These are phyloP conservation scores for Ectobius pallidus DNA, from an alignment of 2,888 invertebrate species.

Conservation along the genomic window DNA sequence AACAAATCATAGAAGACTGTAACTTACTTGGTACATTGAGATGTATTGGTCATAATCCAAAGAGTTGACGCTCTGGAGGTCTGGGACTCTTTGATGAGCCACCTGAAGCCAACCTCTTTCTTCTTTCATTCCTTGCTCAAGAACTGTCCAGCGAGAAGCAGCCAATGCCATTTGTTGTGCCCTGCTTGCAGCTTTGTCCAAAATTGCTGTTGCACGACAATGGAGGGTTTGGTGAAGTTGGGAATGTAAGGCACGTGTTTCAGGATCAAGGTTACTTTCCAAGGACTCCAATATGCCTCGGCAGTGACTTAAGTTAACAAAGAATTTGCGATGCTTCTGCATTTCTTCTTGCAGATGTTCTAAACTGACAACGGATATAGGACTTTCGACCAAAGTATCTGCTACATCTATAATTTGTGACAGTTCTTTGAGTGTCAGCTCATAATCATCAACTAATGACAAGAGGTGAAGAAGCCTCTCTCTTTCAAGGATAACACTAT, in stretches of 20 bases:
- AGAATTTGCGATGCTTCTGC: constrained; percentile 88
- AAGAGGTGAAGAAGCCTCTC: constrained; percentile 77
- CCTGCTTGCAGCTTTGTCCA: constrained; percentile 81
- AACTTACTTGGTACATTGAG: constrained; percentile 68
- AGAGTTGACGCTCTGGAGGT: constrained; percentile 78
- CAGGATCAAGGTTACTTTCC: constrained; percentile 81
- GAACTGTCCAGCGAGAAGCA: constrained; percentile 81
- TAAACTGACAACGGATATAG: constrained; percentile 74
- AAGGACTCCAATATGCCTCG: constrained; percentile 84
- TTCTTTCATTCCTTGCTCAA: constrained; percentile 82
- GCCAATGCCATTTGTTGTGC: constrained; percentile 85
- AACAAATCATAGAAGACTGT: too few relatives aligned
- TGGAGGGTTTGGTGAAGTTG: constrained; percentile 78
- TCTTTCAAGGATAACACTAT: constrained; percentile 71
- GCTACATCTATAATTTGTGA: constrained; percentile 85
- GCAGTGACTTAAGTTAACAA: constrained; percentile 86
- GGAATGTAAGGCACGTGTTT: constrained; percentile 75
- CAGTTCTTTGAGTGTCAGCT: constrained; percentile 85
- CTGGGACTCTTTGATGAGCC: constrained; percentile 83
- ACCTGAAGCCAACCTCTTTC: constrained; percentile 84
- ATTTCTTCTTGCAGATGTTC: constrained; percentile 88
- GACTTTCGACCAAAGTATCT: constrained; percentile 78
- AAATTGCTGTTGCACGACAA: constrained; percentile 73
- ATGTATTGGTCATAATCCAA: constrained; percentile 86
- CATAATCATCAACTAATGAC: constrained; percentile 83